phyloP scores from a whole-genome alignment of 2,113 vertebrate species.

The Atractosteus spatula region DNA sequence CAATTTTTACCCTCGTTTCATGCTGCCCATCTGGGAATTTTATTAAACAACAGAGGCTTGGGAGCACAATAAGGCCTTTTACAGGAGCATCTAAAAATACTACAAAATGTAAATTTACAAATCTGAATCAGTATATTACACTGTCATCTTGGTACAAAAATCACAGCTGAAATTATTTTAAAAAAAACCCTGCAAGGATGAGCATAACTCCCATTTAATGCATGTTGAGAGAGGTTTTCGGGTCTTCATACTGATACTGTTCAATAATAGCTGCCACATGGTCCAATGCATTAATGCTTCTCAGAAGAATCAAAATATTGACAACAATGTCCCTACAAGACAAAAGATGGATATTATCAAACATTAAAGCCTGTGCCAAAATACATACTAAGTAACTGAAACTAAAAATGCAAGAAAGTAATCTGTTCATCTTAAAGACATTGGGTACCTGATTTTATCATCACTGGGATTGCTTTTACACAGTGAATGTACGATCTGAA shows the following conservation, averaged over 20 bases:
- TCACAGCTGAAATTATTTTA: too few species aligned
- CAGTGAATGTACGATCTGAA: constrained; percentile 60
- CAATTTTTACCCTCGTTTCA: too few species aligned
- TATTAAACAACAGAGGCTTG: too few species aligned
- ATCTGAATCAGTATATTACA: too few species aligned
- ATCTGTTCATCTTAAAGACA: background rate
- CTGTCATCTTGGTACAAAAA: too few species aligned
- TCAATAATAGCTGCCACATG: constrained; percentile 69
- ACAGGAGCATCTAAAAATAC: too few species aligned
- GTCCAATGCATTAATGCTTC: constrained; percentile 71
- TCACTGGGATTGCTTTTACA: constrained; percentile 55
- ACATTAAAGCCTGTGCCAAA: background rate
- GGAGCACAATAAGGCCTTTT: too few species aligned
- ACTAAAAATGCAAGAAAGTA: background rate
- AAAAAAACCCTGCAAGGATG: too few species aligned
- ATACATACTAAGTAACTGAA: background rate
- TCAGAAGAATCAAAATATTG: constrained; percentile 72
- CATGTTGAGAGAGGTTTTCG: constrained; percentile 42
- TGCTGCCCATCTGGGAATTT: too few species aligned
- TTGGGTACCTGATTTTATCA: constrained; percentile 44
- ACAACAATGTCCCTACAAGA: constrained; percentile 68
- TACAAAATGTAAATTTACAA: too few species aligned
- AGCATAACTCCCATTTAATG: background rate
- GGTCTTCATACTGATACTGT: constrained; percentile 71
- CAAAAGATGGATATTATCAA: constrained; percentile 9